Evolutionary conservation across 23 tunicate genomes (phyloP), one percentile per base, ranked within the genome.

Genomic region (Trididemnum miniatum): DNA sequence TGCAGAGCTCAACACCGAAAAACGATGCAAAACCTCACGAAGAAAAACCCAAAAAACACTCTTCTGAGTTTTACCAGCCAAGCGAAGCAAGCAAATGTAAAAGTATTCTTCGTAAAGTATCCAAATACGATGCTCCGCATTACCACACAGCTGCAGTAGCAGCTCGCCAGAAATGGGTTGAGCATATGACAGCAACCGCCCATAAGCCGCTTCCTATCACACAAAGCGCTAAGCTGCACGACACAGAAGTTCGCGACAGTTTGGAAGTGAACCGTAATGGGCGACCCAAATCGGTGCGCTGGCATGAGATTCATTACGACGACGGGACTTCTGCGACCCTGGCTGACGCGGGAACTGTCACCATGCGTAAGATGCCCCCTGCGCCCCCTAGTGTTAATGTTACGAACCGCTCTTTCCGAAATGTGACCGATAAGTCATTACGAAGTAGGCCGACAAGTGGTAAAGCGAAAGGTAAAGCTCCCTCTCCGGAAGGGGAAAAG

Each of bases 231-330:
- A 34, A 30, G 2, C 50, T 85, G 60, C 38, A 76, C 33, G 82
- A 67, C 29, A 49, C 73, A 2, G 82, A 85, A 39, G 82, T 85
- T 9, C 31, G 52, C 2, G 89, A 85, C 67, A 85, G 89, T 51
- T 35, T 85, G 40, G 89, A 85, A 24, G 74, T 71, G 51, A 44
- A 85, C 22, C 52, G 79, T 15, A 35, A 50, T 31, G 76, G 49
- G 3, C 79, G 36, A 36, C 26, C 82, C 7, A 92, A 92, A 69
- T 84, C 90, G 23, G 97, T 92, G 0, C 79, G 86, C 31, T 92
- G 97, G 97, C 86, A 92, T 51, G 88, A 92, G 51, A 73, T 92
- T 23, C 97, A 87, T 33, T 92, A 87, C 67, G 83, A 92, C 65
- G 97, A 92, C 37, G 97, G 97, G 25, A 92, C 97, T 20, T 91